These are phyloP conservation scores for Pagrus major DNA, from an alignment of 2,113 vertebrate species.

Conservation along the genomic window DNA sequence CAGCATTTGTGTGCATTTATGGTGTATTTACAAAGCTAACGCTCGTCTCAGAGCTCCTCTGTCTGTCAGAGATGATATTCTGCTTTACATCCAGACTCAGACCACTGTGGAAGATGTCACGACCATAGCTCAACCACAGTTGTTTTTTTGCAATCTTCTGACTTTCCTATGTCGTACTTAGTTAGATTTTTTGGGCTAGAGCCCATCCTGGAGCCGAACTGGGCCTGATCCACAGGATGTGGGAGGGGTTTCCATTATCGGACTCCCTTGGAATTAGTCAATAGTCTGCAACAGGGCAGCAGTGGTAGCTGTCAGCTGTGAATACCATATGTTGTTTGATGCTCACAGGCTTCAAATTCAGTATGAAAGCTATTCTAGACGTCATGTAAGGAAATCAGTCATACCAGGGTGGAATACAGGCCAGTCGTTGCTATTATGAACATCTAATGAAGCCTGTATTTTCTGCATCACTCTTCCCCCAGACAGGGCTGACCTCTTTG, in stretches of 20 bases:
- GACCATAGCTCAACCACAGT: background rate
- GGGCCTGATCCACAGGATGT: slow-evolving; percentile 55
- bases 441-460: background rate
- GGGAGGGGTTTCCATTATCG: slow-evolving; percentile 64
- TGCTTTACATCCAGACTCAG: background rate
- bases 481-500: slow-evolving; percentile 2
- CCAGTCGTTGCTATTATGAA: background rate
- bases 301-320: background rate
- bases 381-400: background rate
- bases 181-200: background rate
- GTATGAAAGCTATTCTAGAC: background rate
- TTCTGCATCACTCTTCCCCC: slow-evolving; percentile 34
- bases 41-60: slow-evolving; percentile 17
- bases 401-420: background rate
- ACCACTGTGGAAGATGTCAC: background rate
- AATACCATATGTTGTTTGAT: background rate
- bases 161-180: background rate
- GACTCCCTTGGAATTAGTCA: slow-evolving; percentile 44
- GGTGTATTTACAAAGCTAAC: slow-evolving; percentile 22
- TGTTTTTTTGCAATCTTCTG: background rate
- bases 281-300: slow-evolving; percentile 25
- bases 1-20: background rate
- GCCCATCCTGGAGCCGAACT: slow-evolving; percentile 11
- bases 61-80: background rate
- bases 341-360: background rate